Conservation (phyloP, 2,888 invertebrate genomes). For the Polydrusus cervinus region DNA sequence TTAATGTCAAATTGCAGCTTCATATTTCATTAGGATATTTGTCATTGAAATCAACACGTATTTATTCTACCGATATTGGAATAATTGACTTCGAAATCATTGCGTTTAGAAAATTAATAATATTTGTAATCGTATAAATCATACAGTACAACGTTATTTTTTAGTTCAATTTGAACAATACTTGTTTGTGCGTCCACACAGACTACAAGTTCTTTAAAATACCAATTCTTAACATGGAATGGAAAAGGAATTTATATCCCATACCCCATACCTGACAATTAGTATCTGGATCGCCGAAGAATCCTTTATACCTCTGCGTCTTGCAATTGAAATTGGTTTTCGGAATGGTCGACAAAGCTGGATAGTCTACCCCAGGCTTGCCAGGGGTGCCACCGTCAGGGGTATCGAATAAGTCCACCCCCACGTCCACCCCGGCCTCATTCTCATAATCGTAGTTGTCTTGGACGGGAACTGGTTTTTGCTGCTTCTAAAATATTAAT, state of each 20-base stretch:
- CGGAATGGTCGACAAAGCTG: conserved; percentile 83
- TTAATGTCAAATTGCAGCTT: conserved; percentile 30
- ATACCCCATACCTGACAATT: conserved; percentile 87
- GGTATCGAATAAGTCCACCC: conserved; percentile 68
- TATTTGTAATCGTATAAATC: not conserved
- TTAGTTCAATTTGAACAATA: not conserved
- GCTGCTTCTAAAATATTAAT: conserved; percentile 47
- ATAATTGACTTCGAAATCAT: conserved; percentile 15
- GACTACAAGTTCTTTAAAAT: too few relatives aligned
- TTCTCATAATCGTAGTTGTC: conserved; percentile 63
- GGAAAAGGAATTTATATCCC: too few relatives aligned
- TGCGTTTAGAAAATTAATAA: conserved; percentile 16
- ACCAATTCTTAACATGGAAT: not conserved
- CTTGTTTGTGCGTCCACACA: too few relatives aligned
- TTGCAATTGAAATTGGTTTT: conserved; percentile 86
- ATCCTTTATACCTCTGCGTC: conserved; percentile 90
- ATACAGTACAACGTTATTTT: not conserved
- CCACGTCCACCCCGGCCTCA: conserved; percentile 63
- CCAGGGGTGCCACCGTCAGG: conserved; percentile 78
- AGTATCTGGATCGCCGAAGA: conserved; percentile 91
- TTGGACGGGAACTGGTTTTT: conserved; percentile 69
- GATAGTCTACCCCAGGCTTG: conserved; percentile 86
- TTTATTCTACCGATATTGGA: not conserved
- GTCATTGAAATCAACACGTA: conserved; percentile 39
- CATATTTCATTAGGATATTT: conserved; percentile 38